Conservation (phyloP, 2,888 invertebrate genomes). For the Oasisia sp. region DNA sequence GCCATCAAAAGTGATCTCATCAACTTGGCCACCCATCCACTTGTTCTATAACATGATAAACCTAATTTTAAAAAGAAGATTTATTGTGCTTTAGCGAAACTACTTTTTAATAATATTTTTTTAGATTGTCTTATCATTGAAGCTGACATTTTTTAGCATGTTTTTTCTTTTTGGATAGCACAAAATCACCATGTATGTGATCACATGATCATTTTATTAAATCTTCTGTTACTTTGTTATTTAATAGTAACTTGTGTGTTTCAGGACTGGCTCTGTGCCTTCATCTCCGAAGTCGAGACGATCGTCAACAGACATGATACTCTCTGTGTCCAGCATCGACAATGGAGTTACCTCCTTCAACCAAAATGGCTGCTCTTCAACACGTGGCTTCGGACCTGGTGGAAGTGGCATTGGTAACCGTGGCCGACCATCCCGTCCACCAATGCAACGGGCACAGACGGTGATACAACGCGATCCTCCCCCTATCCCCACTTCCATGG, state of each 20-base stretch:
- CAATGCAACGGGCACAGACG: not conserved
- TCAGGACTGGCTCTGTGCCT: constrained; percentile 70
- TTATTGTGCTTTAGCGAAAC: not conserved
- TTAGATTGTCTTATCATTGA: not conserved
- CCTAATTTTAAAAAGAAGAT: not conserved
- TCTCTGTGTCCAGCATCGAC: not conserved
- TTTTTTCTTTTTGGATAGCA: not conserved
- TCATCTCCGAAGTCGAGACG: constrained; percentile 64
- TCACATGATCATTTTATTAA: not conserved
- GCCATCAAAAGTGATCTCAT: too few relatives aligned
- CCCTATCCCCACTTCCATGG: not conserved
- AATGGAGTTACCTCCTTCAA: not conserved
- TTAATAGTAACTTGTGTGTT: not conserved
- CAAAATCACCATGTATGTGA: not conserved
- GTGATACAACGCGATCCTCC: not conserved
- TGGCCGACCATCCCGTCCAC: not conserved
- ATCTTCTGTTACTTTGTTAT: not conserved
- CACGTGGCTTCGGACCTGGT: not conserved
- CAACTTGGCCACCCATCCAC: too few relatives aligned
- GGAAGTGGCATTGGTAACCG: not conserved
- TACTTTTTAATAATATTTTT: not conserved
- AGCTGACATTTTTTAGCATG: not conserved
- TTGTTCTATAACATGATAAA: not conserved
- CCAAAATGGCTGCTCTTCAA: not conserved
- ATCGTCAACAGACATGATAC: constrained; percentile 34